These are phyloP conservation scores for Eristalis intricaria DNA, from an alignment of 2,888 invertebrate genomes.

Conservation along the genomic window DNA sequence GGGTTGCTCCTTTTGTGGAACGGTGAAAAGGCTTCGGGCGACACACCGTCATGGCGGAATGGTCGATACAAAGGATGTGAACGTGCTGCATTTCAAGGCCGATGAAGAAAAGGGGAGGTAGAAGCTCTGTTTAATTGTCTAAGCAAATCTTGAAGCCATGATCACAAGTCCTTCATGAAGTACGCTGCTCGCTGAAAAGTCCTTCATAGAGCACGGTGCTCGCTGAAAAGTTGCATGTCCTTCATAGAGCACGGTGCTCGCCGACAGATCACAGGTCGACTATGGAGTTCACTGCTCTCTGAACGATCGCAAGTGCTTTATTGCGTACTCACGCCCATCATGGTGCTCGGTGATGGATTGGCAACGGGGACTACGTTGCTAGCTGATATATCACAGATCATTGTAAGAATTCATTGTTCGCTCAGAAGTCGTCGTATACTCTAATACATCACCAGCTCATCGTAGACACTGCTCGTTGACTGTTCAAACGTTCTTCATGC, in stretches of 20 bases:
- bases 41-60: neutral
- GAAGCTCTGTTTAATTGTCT: neutral
- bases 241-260: neutral
- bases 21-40: neutral
- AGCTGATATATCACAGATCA: too few relatives aligned
- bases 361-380: too few relatives aligned
- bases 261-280: neutral
- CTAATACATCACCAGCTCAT: neutral
- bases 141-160: too few relatives aligned
- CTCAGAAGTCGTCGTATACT: neutral
- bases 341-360: too few relatives aligned
- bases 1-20: neutral
- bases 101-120: neutral
- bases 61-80: neutral
- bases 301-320: too few relatives aligned
- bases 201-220: neutral
- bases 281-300: neutral
- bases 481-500: too few relatives aligned
- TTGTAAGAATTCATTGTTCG: neutral
- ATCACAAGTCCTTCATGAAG: neutral
- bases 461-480: too few relatives aligned
- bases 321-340: too few relatives aligned
- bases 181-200: neutral
- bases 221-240: neutral
- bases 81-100: neutral